Base-by-base conservation (phyloP, 2,888 invertebrate species). In the Mythimna lalbum region DNA sequence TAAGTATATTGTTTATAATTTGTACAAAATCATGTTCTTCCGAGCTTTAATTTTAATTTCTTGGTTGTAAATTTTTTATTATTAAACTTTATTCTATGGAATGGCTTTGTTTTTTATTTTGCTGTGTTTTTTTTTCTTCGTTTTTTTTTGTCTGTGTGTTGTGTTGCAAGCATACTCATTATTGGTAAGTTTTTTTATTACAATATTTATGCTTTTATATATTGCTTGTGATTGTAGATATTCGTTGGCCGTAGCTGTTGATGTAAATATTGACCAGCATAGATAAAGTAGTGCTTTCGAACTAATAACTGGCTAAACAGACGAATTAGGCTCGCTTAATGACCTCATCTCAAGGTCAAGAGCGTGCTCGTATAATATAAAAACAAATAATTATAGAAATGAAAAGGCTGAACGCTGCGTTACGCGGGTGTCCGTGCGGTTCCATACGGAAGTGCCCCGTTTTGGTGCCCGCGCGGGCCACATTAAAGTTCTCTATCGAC, bases 21-120 rank as follows among this genome's bases (percentile, higher is more conserved):
- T 95, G 92, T 94, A 94, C 92, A 93, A 93, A 93, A 92, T 92
- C 89, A 91, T 92, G 94, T 95, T 96, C 95, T 96, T 95, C 94
- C 93, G 92, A 96, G 95, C 95, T 95, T 96, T 95, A 94, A 95
- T 93, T 89, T 86, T 94, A 94, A 91, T 93, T 93, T 93, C 91
- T 94, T 95, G 93, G 93, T 94, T 94, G 95, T 96, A 95, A 90
- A 93, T 94, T 93, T 70, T 95, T 94, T 93, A 93, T 95, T 93
- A 95, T 94, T 95, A 95, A 95, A 92, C 92, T 92, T 93, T 92
- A 72, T 92, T 91, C 91, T 92, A 91, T 93, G 93, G 93, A 93
- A 94, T 94, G 93, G 95, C 94, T 95, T 95, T 84, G 88, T 92
- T 93, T 92, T 84, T 92, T 92, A 93, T 94, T 93, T 90, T 90